Conservation (phyloP, 2,797 vertebrate genomes). For the Gadopsis marmoratus region DNA sequence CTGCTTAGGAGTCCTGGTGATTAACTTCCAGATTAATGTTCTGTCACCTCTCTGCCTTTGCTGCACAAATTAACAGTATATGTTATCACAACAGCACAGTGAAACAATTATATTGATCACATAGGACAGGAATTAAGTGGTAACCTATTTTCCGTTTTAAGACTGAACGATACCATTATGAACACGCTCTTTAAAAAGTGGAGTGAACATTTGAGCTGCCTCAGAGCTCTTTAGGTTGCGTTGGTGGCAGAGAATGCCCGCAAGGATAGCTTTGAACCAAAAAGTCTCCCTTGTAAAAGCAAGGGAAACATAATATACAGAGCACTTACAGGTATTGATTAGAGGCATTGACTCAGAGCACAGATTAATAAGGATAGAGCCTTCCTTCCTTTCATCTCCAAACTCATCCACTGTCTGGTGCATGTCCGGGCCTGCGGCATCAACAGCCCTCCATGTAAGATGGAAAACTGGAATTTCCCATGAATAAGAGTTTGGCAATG, state of each 20-base stretch:
- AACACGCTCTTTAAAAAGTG: background rate
- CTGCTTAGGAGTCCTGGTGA: slow-evolving; percentile 47
- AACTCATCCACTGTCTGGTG: slow-evolving; percentile 31
- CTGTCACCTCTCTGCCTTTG: slow-evolving; percentile 36
- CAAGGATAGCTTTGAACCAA: slow-evolving; percentile 10
- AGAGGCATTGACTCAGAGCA: slow-evolving; percentile 34
- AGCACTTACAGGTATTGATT: slow-evolving; percentile 53
- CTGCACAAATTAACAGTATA: slow-evolving; percentile 50
- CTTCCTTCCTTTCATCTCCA: slow-evolving; percentile 20
- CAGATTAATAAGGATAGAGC: slow-evolving; percentile 32
- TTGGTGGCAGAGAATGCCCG: slow-evolving; percentile 15
- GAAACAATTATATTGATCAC: slow-evolving; percentile 27
- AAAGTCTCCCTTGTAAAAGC: slow-evolving; percentile 21
- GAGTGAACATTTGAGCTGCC: background rate
- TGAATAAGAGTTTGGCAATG: slow-evolving; percentile 20
- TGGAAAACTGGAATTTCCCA: slow-evolving; percentile 56
- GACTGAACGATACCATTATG: slow-evolving; percentile 9
- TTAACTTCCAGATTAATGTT: slow-evolving; percentile 65
- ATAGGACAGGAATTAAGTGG: slow-evolving; percentile 27
- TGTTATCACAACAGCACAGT: slow-evolving; percentile 39
- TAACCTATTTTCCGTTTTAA: slow-evolving; percentile 24
- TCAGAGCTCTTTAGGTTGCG: background rate
- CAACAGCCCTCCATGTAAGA: background rate
- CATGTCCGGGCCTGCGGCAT: slow-evolving; percentile 48
- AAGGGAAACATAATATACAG: background rate